Evolutionary conservation across 2,113 vertebrate species (phyloP), one percentile per base, ranked within the genome.

Genomic region (Notothenia rossii): DNA sequence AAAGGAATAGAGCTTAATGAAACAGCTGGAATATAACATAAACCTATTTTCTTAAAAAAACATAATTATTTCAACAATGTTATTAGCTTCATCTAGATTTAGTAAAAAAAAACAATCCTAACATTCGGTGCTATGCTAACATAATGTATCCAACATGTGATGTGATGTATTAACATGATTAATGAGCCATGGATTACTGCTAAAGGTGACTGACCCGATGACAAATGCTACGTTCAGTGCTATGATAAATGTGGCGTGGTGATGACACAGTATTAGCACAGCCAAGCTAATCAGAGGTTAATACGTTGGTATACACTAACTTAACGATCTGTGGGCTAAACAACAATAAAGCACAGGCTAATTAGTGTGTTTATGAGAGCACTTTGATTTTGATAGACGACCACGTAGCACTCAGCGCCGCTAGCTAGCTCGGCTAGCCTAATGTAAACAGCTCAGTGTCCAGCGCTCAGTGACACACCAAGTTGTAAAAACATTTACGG

Each of bases 401-500:
- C 82, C 82, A 69, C 82, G 80, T 61, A 11, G 86, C 51, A 68
- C 65, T 88, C 83, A 84, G 71, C 56, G 87, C 87, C 69, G 71
- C 89, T 81, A 88, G 83, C 89, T 91, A 86, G 81, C 88, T 77
- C 51, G 66, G 68, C 62, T 71, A 84, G 71, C 76, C 75, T 92
- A 88, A 83, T 87, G 89, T 93, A 93, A 82, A 94, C 93, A 94
- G 60, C 87, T 70, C 83, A 66, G 89, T 78, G 91, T 66, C 83
- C 66, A 62, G 89, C 77, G 83, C 93, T 94, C 94, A 87, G 91
- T 91, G 94, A 94, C 90, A 82, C 89, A 90, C 91, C 84, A 87
- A 91, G 93, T 92, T 94, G 95, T 94, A 74, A 93, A 77, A 88
- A 93, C 90, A 95, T 95, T 96, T 95, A 96, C 93, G 92, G 95